Evolutionary conservation across 2,888 invertebrate species (phyloP).

Genomic region (Clunio marinus): DNA sequence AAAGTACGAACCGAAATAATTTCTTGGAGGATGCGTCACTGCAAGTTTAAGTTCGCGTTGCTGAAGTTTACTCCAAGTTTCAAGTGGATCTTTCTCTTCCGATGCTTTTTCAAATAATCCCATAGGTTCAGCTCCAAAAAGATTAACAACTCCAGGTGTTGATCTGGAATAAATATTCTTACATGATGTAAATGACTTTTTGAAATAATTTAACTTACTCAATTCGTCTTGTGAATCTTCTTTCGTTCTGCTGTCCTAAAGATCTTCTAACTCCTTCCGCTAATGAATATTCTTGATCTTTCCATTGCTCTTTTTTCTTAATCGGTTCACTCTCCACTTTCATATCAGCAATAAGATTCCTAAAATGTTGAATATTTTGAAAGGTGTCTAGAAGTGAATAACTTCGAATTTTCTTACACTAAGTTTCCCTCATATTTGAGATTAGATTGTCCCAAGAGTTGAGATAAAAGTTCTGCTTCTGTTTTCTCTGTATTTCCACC

Average conservation of each 20-base stretch:
- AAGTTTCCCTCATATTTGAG: slow-evolving; percentile 42
- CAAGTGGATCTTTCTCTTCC: slow-evolving; percentile 49
- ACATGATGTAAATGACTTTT: background rate
- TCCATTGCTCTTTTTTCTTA: background rate
- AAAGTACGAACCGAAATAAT: slow-evolving; percentile 64
- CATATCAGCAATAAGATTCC: slow-evolving; percentile 72
- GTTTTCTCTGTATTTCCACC: slow-evolving; percentile 62
- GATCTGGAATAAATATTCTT: background rate
- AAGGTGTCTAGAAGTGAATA: background rate
- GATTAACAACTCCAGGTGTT: slow-evolving; percentile 53
- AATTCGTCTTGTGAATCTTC: background rate
- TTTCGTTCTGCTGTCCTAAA: slow-evolving; percentile 42
- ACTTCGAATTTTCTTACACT: background rate
- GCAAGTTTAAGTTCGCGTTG: slow-evolving; percentile 64
- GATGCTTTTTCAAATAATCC: slow-evolving; percentile 58
- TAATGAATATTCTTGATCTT: slow-evolving; percentile 41
- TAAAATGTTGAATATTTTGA: slow-evolving; percentile 47
- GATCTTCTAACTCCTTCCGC: slow-evolving; percentile 51
- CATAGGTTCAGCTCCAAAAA: slow-evolving; percentile 60
- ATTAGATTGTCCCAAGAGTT: slow-evolving; percentile 55
- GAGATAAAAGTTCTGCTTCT: slow-evolving; percentile 68
- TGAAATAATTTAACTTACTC: background rate
- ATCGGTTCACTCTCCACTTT: slow-evolving; percentile 61
- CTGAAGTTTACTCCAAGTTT: slow-evolving; percentile 66
- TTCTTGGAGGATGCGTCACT: slow-evolving; percentile 70